Percentiles rank a stretch among this genome's conserved stretches.
Evolutionary conservation across 2,797 vertebrate genomes (phyloP).

Genomic region (Botia kubotai): DNA sequence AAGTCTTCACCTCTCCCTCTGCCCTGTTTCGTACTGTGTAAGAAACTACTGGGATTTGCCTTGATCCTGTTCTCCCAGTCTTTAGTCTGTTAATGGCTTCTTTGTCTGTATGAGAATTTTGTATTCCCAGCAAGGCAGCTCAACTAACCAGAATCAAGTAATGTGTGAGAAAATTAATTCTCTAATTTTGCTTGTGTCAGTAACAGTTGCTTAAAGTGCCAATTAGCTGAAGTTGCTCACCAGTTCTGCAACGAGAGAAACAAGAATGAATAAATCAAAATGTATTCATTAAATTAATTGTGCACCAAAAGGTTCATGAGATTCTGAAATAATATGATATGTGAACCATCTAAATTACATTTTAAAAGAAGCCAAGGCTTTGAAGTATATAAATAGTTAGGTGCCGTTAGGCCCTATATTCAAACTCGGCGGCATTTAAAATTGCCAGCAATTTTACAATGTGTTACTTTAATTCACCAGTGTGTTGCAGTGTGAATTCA

Average conservation of each 20-base stretch:
- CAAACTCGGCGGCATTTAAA: not conserved
- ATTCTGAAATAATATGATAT: slow-evolving; percentile 12
- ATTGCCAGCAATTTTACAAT: slow-evolving; percentile 3
- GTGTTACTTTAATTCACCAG: not conserved
- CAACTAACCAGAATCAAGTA: not conserved
- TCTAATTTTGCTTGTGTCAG: not conserved
- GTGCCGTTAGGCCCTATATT: not conserved
- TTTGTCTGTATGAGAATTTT: slow-evolving; percentile 25
- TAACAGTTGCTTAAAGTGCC: slow-evolving; percentile 18
- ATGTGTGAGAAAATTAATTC: slow-evolving; percentile 11
- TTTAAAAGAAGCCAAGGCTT: not conserved
- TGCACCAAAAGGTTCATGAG: not conserved
- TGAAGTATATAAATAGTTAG: not conserved
- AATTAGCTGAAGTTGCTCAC: slow-evolving; percentile 22
- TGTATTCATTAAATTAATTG: slow-evolving; percentile 1
- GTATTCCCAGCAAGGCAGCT: not conserved
- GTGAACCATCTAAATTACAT: not conserved
- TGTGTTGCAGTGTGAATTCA: not conserved
- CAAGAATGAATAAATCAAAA: slow-evolving; percentile 25
- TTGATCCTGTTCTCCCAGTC: slow-evolving; percentile 10
- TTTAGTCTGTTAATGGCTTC: slow-evolving; percentile 5
- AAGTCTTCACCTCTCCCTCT: slow-evolving; percentile 42
- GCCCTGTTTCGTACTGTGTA: slow-evolving; percentile 19
- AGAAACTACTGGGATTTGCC: slow-evolving; percentile 16
- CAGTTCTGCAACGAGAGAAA: slow-evolving; percentile 17